These are phyloP conservation scores for Phyllotreta striolata DNA, from an alignment of 2,888 invertebrate genomes.

Conservation along the genomic window DNA sequence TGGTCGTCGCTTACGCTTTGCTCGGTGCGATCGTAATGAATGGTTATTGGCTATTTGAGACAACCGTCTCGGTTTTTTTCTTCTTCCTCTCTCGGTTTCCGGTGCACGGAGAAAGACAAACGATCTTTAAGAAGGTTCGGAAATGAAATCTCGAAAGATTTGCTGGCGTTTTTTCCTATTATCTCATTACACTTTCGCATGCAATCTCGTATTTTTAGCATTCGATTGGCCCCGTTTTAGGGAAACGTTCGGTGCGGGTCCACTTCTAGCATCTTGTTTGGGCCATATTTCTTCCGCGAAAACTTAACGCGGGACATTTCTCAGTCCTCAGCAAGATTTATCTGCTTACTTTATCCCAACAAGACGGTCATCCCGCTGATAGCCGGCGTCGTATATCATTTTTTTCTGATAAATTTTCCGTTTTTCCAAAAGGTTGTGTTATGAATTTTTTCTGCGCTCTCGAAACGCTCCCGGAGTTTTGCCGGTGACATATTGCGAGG, in stretches of 20 bases:
- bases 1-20: slow-evolving; percentile 11
- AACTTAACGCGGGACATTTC: slow-evolving; percentile 34
- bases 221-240: too few relatives aligned
- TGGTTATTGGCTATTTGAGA: slow-evolving; percentile 31
- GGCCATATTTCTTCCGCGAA: slow-evolving; percentile 30
- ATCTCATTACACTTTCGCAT: too few relatives aligned
- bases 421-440: slow-evolving; percentile 22
- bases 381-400: slow-evolving; percentile 32
- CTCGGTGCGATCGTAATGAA: slow-evolving; percentile 21
- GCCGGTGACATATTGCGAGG: slow-evolving; percentile 21
- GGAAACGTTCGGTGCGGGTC: slow-evolving; percentile 33
- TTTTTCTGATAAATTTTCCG: slow-evolving; percentile 31
- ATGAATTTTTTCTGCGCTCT: slow-evolving; percentile 15
- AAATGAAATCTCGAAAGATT: slow-evolving; percentile 22
- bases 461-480: slow-evolving; percentile 1
- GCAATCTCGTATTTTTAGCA: too few relatives aligned
- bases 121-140: neutral
- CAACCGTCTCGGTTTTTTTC: slow-evolving; percentile 17
- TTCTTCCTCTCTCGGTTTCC: slow-evolving; percentile 5
- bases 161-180: slow-evolving; percentile 15
- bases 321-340: slow-evolving; percentile 33
- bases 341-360: slow-evolving; percentile 35
- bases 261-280: slow-evolving; percentile 35
- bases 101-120: slow-evolving; percentile 12
- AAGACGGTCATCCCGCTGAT: slow-evolving; percentile 35